phyloP scores from a whole-genome alignment of 2,888 invertebrate species.

The Beris morrisii region DNA sequence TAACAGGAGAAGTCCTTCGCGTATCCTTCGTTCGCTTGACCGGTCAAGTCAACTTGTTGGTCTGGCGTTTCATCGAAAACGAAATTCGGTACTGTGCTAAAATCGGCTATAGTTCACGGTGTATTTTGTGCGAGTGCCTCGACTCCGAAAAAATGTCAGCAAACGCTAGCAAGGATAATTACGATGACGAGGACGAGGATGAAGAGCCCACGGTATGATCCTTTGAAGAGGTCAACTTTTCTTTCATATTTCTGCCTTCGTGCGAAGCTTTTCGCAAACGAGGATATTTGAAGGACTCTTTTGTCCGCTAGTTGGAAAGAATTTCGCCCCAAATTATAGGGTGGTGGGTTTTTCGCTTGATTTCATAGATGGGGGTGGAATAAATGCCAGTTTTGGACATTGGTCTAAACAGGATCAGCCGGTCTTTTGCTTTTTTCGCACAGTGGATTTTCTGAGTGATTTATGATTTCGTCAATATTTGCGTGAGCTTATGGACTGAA shows the following conservation, averaged over 20 bases:
- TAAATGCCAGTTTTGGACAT: no score
- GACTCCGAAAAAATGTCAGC: constrained; percentile 17
- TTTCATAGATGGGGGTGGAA: no score
- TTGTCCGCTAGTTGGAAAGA: no score
- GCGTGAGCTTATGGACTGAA: no score
- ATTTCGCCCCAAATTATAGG: no score
- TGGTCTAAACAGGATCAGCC: no score
- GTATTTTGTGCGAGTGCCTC: not conserved
- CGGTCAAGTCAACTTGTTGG: not conserved
- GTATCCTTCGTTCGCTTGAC: constrained; percentile 4
- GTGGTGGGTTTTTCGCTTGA: no score
- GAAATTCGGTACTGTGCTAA: constrained; percentile 4
- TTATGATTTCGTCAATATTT: no score
- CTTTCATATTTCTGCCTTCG: constrained; percentile 6
- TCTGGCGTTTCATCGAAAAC: constrained; percentile 6
- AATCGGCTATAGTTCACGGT: not conserved
- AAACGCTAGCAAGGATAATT: constrained; percentile 25
- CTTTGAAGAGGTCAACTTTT: constrained; percentile 14
- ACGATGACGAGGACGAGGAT: constrained; percentile 33
- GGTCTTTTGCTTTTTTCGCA: no score
- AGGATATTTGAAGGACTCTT: no score
- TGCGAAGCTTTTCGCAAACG: constrained; percentile 1
- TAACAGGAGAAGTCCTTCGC: not conserved
- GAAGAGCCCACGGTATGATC: constrained; percentile 33
- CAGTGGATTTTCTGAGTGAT: no score